Base-by-base conservation (phyloP, 2,888 invertebrate species). In the Cerastis rubricosa region DNA sequence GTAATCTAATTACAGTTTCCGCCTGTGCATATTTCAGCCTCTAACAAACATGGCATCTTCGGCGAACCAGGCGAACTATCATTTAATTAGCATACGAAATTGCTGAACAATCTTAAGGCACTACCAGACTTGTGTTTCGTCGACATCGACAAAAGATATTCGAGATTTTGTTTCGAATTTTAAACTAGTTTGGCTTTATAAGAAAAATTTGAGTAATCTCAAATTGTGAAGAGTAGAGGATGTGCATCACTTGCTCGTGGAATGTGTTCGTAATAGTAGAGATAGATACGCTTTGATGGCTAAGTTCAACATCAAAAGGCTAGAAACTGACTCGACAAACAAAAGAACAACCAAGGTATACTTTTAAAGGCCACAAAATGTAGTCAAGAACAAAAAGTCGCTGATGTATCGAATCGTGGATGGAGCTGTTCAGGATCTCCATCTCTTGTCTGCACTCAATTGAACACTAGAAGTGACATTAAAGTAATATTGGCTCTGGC, bases 1-100 rank as follows among this genome's bases (percentile, higher is more conserved):
- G 65, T 57, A 49, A 83, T 72, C 43, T 81, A 78, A 83, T 78
- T 73, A 70, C 78, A 73, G 49, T 83, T 70, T 43, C 43, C n/a
- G 22, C 47, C 14, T 47, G 35, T 57, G 72, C 54, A 73, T 73
- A 63, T 45, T 78, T 70, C 51, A 76, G 29, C 19, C 14, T 45
- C 17, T 49, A 49, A 35, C 72, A 65, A 66, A 63, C 69, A 70
- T 29, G 66, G 5, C 69, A 73, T 73, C 61, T 81, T 65, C 19
- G n/a, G 9, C 19, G 57, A 64, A 47, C 68, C 77, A 40, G 51
- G 49, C 45, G 14, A 70, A 70, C 61, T 72, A 61, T 77, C 12
- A 69, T 63, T 77, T 65, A 51, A 67, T 83, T 70, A 66, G 49
- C 73, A 78, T 73, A 83, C 43, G 22, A 40, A 65, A 78, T 73